Base-by-base conservation (phyloP, 2,113 vertebrate species). In the Crypturellus undulatus region DNA sequence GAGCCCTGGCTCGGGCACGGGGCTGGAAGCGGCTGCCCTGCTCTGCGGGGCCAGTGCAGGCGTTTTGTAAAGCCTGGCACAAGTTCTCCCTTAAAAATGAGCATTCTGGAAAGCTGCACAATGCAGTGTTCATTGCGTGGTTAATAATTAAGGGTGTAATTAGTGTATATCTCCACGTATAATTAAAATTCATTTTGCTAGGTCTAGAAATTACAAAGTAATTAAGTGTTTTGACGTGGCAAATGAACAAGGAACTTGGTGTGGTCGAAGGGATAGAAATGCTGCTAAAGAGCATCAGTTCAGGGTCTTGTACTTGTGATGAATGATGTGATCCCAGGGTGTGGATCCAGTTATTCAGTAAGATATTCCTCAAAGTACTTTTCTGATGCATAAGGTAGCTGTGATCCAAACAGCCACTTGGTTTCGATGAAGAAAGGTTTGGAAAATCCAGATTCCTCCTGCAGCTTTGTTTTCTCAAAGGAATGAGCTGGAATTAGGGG, bases 111-210 rank as follows among this genome's bases (percentile, higher is more conserved):
- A 51, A 79, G 62, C 60, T 54, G 38, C 91, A 56, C 62, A 63
- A 42, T 86, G 75, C 82, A 80, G 3, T 87, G 79, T 21, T 86
- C 42, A 77, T 78, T 83, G 12, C 89, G 67, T 91, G 51, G 88
- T 97, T 96, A 94, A 96, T 97, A 96, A 97, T 96, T 96, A 96
- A 96, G 78, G 22, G 45, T 80, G 20, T 96, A 92, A 97, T 98
- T 97, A 96, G 88, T 87, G 60, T 87, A 15, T 92, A 94, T 88
- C 70, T 94, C 72, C 77, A 94, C 93, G 79, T 96, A 79, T 93
- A 97, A 97, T 98, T 97, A 97, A 94, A 96, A 94, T 94, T 96
- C 91, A 94, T 96, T 93, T 96, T 89, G 84, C 89, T 95, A 36
- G 36, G 64, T 94, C 86, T 91, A 96, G 32, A 83, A 96, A 93